Conservation (phyloP, 2,797 vertebrate genomes). For the Coracias cyanogaster region DNA sequence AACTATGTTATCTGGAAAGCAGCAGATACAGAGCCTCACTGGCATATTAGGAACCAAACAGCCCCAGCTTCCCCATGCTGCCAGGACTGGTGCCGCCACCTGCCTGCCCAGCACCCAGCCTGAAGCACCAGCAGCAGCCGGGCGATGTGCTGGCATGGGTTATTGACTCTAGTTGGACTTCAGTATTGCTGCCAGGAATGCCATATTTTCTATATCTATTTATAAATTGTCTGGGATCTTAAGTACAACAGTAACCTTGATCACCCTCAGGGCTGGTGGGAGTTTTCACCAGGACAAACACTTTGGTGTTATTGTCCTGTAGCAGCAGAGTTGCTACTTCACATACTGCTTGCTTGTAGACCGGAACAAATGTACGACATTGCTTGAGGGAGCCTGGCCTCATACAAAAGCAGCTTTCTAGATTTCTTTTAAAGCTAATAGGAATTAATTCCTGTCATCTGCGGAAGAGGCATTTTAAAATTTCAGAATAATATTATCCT, state of each 20-base stretch:
- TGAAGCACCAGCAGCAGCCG: background rate
- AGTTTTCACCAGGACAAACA: background rate
- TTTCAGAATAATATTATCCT: background rate
- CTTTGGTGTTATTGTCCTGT: background rate
- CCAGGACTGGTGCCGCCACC: background rate
- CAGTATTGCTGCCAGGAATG: background rate
- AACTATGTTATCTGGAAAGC: background rate
- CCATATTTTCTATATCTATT: background rate
- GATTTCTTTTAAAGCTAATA: background rate
- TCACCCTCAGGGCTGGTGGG: background rate
- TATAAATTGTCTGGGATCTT: background rate
- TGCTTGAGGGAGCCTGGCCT: background rate
- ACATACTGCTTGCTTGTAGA: rapidly evolving
- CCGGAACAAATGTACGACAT: rapidly evolving
- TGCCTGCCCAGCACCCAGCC: background rate
- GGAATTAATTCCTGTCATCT: background rate
- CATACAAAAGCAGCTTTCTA: rapidly evolving
- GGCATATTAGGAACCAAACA: background rate
- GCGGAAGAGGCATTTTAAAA: background rate
- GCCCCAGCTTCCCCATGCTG: background rate
- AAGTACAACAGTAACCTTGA: background rate
- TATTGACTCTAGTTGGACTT: background rate
- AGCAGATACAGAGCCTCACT: background rate
- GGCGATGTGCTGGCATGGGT: rapidly evolving
- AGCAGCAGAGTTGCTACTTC: background rate